Percentiles rank a stretch among this genome's conserved stretches.
Evolutionary conservation across 2,797 vertebrate species (phyloP).

Genomic region (Dallia pectoralis): DNA sequence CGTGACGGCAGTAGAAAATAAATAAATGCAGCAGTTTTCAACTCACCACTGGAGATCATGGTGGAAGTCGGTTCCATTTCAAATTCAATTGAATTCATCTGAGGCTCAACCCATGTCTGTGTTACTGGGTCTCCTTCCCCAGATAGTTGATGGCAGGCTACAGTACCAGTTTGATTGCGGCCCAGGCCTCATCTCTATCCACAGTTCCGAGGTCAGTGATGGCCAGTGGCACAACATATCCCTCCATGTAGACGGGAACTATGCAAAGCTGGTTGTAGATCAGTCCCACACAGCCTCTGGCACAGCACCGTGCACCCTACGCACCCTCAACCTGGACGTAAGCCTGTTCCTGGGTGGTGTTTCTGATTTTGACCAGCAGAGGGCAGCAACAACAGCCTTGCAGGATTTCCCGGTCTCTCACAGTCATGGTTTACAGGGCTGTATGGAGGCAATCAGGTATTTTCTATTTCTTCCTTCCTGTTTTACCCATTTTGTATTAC

Average conservation of each 20-base stretch:
- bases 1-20: neutral
- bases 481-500: neutral
- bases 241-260: constrained; percentile 80
- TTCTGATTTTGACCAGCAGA: constrained; percentile 54
- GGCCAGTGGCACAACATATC: constrained; percentile 81
- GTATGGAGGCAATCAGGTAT: constrained; percentile 75
- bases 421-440: constrained; percentile 73
- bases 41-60: neutral
- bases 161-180: constrained; percentile 87
- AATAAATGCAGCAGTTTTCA: neutral
- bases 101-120: neutral
- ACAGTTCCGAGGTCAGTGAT: constrained; percentile 81
- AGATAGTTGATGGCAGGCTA: constrained; percentile 80
- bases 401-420: constrained; percentile 63
- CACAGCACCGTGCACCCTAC: constrained; percentile 76
- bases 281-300: constrained; percentile 81
- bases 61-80: too few species aligned
- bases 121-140: neutral
- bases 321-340: constrained; percentile 78
- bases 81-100: neutral
- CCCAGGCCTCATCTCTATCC: constrained; percentile 80
- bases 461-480: neutral
- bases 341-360: constrained; percentile 80
- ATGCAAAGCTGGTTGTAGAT: constrained; percentile 79
- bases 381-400: constrained; percentile 29